Conservation (phyloP, 2,797 vertebrate genomes). For the Squalus acanthias region DNA sequence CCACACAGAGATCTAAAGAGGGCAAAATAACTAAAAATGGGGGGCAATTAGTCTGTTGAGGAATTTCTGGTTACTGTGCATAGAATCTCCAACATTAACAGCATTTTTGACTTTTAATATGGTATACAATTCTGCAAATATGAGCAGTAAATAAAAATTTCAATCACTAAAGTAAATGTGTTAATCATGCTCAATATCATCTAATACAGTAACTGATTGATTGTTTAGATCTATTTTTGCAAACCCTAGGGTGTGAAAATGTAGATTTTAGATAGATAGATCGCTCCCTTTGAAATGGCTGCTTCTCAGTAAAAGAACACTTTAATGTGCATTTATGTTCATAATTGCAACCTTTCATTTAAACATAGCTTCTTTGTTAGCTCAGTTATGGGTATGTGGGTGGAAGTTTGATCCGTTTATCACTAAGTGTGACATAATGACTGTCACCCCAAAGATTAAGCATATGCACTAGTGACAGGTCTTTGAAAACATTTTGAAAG, state of each 20-base stretch:
- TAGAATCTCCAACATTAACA: neutral
- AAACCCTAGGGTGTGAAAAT: neutral
- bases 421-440: too few species aligned
- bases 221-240: neutral
- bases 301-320: neutral
- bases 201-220: neutral
- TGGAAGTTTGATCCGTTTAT: neutral
- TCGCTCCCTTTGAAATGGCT: neutral
- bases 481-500: neutral
- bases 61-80: neutral
- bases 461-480: neutral
- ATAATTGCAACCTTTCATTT: neutral
- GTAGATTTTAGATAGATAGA: neutral
- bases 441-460: neutral
- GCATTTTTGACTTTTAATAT: neutral
- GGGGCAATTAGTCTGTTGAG: neutral
- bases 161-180: neutral
- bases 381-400: neutral
- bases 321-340: neutral
- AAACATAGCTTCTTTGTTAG: too few species aligned
- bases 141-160: neutral
- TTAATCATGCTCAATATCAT: neutral
- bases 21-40: neutral
- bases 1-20: neutral
- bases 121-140: neutral